phyloP scores from a whole-genome alignment of 2,888 invertebrate genomes.

The Aplocera efformata region DNA sequence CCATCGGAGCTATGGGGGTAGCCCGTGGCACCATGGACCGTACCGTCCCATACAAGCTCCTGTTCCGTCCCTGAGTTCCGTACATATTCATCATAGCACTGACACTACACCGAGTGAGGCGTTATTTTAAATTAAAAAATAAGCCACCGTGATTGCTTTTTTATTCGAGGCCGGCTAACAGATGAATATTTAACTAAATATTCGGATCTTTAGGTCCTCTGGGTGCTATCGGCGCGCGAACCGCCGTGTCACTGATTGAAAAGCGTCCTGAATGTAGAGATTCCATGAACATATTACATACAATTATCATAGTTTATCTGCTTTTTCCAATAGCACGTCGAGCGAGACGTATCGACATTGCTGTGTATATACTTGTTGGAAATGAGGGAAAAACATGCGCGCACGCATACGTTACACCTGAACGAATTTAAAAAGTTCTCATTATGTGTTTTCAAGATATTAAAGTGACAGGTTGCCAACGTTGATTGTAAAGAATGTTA shows the following conservation, averaged over 20 bases:
- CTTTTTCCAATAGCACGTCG: constrained; percentile 74
- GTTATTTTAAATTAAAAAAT: constrained; percentile 65
- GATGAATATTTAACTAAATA: constrained; percentile 64
- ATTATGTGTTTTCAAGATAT: constrained; percentile 35
- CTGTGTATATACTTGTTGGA: constrained; percentile 53
- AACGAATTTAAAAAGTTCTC: constrained; percentile 71
- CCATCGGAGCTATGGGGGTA: constrained; percentile 52
- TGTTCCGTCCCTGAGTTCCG: constrained; percentile 52
- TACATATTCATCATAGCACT: constrained; percentile 64
- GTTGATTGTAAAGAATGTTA: constrained; percentile 14
- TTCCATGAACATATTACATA: constrained; percentile 59
- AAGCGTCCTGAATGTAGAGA: constrained; percentile 48
- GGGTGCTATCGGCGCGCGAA: constrained; percentile 41
- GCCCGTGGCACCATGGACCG: constrained; percentile 60
- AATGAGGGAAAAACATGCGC: constrained; percentile 60
- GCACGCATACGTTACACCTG: constrained; percentile 63
- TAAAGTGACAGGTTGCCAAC: constrained; percentile 25
- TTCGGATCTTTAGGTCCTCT: constrained; percentile 61
- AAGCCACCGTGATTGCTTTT: constrained; percentile 49
- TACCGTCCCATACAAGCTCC: constrained; percentile 69
- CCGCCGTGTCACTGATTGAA: constrained; percentile 47
- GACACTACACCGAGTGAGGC: constrained; percentile 33
- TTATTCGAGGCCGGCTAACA: constrained; percentile 48
- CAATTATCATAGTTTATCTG: constrained; percentile 77
- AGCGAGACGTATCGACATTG: constrained; percentile 68